Conservation (phyloP, 1,140 invertebrate species). For the Ditylenchus dipsaci region DNA sequence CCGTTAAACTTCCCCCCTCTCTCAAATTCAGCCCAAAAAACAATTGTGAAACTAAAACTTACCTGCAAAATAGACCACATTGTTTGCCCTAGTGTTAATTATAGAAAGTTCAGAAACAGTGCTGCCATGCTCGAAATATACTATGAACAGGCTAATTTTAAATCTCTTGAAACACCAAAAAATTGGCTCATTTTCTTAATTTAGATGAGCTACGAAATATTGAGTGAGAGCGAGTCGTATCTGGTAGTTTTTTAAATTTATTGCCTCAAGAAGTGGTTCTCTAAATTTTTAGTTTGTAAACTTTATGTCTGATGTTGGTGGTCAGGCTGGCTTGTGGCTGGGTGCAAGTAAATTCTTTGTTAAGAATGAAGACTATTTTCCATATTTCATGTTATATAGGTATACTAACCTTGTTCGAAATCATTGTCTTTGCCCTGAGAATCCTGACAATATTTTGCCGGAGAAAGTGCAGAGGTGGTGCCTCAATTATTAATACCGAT, state of each 20-base stretch:
- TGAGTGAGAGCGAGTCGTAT: slow-evolving; percentile 54
- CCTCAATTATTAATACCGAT: neutral
- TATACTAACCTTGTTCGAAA: slow-evolving; percentile 33
- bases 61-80: too few relatives aligned
- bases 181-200: neutral
- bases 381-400: slow-evolving; percentile 10
- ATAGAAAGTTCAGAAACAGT: slow-evolving; percentile 28
- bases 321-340: slow-evolving; percentile 51
- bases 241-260: slow-evolving; percentile 30
- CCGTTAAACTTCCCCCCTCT: too few relatives aligned
- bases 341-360: slow-evolving; percentile 19
- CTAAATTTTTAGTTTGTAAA: slow-evolving; percentile 49
- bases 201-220: slow-evolving; percentile 40
- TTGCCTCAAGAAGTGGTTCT: neutral
- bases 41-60: too few relatives aligned
- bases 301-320: slow-evolving; percentile 54
- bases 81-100: neutral
- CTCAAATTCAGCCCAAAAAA: too few relatives aligned
- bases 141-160: slow-evolving; percentile 55
- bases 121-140: slow-evolving; percentile 55
- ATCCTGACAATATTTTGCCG: slow-evolving; percentile 35
- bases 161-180: too few relatives aligned
- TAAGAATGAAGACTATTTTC: slow-evolving; percentile 9
- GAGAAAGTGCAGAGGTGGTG: slow-evolving; percentile 12
- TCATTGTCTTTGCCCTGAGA: slow-evolving; percentile 33